Conservation (phyloP, 2,113 vertebrate species). For the Podarcis cretensis region DNA sequence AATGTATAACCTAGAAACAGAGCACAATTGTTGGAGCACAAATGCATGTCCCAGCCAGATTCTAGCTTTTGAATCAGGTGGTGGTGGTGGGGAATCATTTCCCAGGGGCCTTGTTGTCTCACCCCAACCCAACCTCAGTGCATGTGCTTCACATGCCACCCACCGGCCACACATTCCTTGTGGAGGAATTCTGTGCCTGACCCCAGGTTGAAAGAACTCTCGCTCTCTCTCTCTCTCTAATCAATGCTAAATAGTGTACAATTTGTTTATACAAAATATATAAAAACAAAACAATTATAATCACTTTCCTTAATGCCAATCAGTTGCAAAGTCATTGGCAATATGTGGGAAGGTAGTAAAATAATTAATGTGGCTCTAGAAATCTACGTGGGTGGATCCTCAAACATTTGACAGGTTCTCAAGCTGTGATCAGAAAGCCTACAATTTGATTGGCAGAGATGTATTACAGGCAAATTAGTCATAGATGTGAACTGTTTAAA, state of each 20-base stretch:
- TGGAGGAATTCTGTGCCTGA: neutral
- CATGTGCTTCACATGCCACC: neutral
- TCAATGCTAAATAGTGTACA: neutral
- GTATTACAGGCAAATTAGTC: slow-evolving; percentile 13
- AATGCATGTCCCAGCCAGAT: too few relatives aligned
- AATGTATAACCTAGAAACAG: too few relatives aligned
- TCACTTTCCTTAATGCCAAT: slow-evolving; percentile 40
- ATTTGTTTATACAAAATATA: neutral
- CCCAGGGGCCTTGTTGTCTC: too few relatives aligned
- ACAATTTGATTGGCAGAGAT: slow-evolving; percentile 68
- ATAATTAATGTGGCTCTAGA: slow-evolving; percentile 45
- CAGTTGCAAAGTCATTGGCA: neutral
- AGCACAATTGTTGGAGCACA: too few relatives aligned
- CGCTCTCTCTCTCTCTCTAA: too few relatives aligned
- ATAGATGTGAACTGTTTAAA: too few relatives aligned
- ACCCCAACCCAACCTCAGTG: neutral
- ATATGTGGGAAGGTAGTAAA: slow-evolving; percentile 36
- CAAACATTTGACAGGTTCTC: slow-evolving; percentile 48
- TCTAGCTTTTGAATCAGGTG: too few relatives aligned
- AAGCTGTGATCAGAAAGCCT: slow-evolving; percentile 56
- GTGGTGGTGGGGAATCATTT: too few relatives aligned
- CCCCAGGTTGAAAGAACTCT: neutral
- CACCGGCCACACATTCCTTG: neutral
- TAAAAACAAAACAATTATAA: neutral
- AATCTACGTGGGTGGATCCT: slow-evolving; percentile 53